These are phyloP conservation scores for Florisuga fusca DNA, from an alignment of 2,797 vertebrate species.

Conservation along the genomic window DNA sequence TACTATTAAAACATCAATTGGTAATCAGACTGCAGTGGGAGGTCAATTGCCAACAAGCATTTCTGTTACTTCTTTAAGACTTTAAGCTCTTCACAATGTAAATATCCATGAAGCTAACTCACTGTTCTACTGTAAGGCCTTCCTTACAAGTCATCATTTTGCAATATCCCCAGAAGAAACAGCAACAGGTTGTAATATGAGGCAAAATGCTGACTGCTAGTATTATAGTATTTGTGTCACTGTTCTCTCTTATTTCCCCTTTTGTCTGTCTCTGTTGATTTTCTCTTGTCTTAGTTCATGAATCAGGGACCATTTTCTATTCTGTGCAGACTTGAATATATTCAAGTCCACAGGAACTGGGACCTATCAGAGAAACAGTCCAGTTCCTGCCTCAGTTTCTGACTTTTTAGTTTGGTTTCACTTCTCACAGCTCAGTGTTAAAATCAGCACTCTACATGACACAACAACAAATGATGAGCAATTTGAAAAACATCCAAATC, in stretches of 20 bases:
- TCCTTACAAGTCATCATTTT: not conserved
- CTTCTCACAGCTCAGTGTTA: not conserved
- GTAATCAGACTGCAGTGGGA: not conserved
- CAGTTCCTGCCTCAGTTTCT: not conserved
- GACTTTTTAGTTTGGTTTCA: not conserved
- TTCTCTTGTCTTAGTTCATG: not conserved
- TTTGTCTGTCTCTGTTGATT: not conserved
- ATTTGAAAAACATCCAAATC: not conserved
- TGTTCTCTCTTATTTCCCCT: not conserved
- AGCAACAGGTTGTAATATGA: not conserved
- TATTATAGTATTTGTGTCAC: not conserved
- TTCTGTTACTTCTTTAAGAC: not conserved
- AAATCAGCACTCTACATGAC: not conserved
- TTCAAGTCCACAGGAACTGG: not conserved
- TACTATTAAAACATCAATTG: not conserved
- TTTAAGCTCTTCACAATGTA: not conserved
- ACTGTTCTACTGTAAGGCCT: not conserved
- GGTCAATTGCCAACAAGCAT: not conserved
- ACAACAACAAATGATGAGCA: not conserved
- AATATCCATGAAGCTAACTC: not conserved
- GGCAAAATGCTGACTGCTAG: not conserved
- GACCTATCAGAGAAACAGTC: not conserved
- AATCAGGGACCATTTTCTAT: not conserved
- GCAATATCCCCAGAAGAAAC: not conserved
- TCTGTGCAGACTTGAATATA: not conserved